Evolutionary conservation across 2,888 invertebrate species (phyloP), one percentile per base, ranked within the genome.

Genomic region (Tenthredo mesomela): DNA sequence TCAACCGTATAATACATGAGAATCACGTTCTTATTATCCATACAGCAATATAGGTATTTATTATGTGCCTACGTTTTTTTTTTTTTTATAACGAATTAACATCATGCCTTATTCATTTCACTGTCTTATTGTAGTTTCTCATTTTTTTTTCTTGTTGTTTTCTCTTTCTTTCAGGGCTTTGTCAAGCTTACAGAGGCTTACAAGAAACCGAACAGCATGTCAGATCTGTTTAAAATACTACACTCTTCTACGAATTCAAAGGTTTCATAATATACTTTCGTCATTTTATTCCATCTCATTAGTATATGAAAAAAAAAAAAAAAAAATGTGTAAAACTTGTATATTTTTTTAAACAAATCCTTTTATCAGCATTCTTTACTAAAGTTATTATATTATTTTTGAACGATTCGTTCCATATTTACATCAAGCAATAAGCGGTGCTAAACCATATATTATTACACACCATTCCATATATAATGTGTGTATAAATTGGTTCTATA

Each of bases 201-300:
- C 70, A 70, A 70, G n/a, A 70, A 70, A 70, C n/a, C 70, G 5
- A 40, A 10, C 37, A 70, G 70, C 70, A 70, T 70, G 70, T 70
- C 70, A 0, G 70, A 70, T 5, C 70, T 70, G 70, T 70, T 70
- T n/a, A 33, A 40, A 37, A 37, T 70, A n/a, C 37, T 70, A 9
- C 70, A 40, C 2, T 37, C n/a, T 37, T 70, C 70, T 18, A 7
- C 33, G n/a, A 70, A 70, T 70, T 7, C 70, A 37, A 40, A 33
- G 70, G 70, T 70, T 40, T 70, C 40, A 33, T 70, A 33, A 33
- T 70, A 33, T 70, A 33, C 37, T 70, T 33, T 70, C 9, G 37
- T n/a, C 7, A 37, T 5, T 70, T 70, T 18, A 70, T 70, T 37
- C 7, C n/a, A n/a, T 70, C n/a, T 70, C 67, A 67, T 29, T 67